Evolutionary conservation across 2,113 vertebrate species (phyloP), one percentile per base, ranked within the genome.

Genomic region (Microcebus tavaratra): DNA sequence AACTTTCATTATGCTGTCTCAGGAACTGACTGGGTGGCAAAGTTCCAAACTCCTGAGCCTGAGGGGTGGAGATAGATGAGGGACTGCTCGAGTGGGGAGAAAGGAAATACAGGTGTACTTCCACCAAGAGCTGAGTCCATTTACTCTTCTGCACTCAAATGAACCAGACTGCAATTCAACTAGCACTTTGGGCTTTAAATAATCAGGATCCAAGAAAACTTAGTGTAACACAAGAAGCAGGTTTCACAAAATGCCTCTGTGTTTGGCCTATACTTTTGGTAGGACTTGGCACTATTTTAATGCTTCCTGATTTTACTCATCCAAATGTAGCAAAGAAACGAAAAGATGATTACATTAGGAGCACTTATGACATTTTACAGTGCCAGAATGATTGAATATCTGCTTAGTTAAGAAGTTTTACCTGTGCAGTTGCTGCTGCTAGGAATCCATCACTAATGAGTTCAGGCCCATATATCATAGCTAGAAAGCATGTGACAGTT

Each of bases 1-100:
- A 98, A 98, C 96, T 96, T 98, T 98, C 95, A 84, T 97, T 97
- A 91, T 48, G 34, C 78, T 61, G 67, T 78, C 91, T 97, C 73
- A 65, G 79, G 82, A 88, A 50, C 94, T 96, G 34, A 1, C 7
- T 87, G n/a, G 20, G 50, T 97, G 97, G 95, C 92, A 48, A 63
- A 18, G 21, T 91, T 89, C 94, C 97, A 92, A 81, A 90, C 57
- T 96, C 87, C 45, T 70, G 21, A 87, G 39, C 55, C 39, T 50
- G 45, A 36, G 86, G 50, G 81, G 31, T 23, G 84, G 50, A 68
- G 31, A 59, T 4, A 94, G 45, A 85, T 57, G 55, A 90, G 53
- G 21, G 17, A 29, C 55, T 6, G 1, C 31, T 42, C 45, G 45
- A 34, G 23, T 11, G 23, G 18, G 29, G 34, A 65, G 84, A 50